Evolutionary conservation across 1,140 invertebrate species (phyloP), one percentile per base, ranked within the genome.

Genomic region (Drosophila carrolli): DNA sequence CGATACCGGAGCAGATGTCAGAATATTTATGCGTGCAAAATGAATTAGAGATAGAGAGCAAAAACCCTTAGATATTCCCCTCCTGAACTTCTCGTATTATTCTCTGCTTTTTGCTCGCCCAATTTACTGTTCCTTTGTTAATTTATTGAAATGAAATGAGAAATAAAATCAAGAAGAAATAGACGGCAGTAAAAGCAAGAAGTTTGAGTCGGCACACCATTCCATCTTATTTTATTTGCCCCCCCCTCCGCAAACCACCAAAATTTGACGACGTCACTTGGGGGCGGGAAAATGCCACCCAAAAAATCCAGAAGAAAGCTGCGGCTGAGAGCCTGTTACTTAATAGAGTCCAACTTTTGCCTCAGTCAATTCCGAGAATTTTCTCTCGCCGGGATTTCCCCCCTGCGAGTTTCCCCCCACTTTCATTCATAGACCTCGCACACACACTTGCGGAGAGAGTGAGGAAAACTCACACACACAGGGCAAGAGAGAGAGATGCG

Each of bases 101-200:
- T 62, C 27, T 19, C 59, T 13, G 60, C 60, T 65, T 79, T 78
- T 83, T 70, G 55, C 60, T 59, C 60, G 58, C 80, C 70, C 75
- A 83, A 75, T 81, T 86, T 78, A 75, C 61, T 68, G 63, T 86
- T 85, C 58, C 76, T 80, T 72, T 78, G 84, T 81, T 89, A 89
- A 89, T 89, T 89, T 84, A 89, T 89, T 89, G 71, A 90, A 90
- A 90, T 82, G 73, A 85, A 85, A 85, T 81, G 66, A 65, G 78
- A 70, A 86, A 67, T 70, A 78, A 90, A 90, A 72, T 85, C 78
- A 81, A 89, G 80, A 73, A 84, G 66, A 82, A 79, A 60, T 61
- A 56, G 46, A 35, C 32, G 56, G 67, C 41, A 73, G 41, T 53
- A 51, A 72, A 73, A 53, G 70, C 47, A 29, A 29, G 23, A 27